Conservation (phyloP, 2,797 vertebrate species). For the Meriones psammophilus region DNA sequence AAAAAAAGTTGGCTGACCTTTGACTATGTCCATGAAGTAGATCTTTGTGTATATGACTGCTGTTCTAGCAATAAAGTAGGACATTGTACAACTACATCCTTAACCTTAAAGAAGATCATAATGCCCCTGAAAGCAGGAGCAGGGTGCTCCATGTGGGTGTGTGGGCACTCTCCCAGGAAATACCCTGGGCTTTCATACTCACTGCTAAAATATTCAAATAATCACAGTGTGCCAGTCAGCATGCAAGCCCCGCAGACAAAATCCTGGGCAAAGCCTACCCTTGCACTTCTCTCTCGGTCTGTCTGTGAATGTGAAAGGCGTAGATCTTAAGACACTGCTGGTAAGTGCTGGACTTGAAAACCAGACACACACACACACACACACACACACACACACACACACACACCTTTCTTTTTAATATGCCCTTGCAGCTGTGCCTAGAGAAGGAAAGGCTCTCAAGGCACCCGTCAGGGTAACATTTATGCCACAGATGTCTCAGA, state of each 20-base stretch:
- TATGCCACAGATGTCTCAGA: background rate
- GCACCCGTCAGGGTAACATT: background rate
- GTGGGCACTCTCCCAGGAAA: background rate
- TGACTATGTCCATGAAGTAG: background rate
- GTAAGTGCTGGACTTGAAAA: background rate
- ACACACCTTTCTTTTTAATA: background rate
- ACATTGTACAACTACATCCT: background rate
- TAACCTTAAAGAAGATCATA: background rate
- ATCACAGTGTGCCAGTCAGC: background rate
- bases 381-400: background rate
- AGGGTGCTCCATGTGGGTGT: background rate
- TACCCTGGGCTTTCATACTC: background rate
- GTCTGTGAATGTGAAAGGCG: background rate
- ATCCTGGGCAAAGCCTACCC: background rate
- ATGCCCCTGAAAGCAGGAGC: background rate
- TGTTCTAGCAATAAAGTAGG: background rate
- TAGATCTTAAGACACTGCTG: background rate
- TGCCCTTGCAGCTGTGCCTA: background rate
- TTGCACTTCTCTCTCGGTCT: background rate
- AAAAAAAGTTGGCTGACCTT: background rate
- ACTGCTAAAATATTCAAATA: background rate
- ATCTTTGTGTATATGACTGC: background rate
- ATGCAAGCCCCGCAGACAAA: background rate
- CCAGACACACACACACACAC: background rate
- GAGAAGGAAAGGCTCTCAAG: background rate